These are phyloP conservation scores for Fabriciana adippe DNA, from an alignment of 2,888 invertebrate species.

Conservation along the genomic window DNA sequence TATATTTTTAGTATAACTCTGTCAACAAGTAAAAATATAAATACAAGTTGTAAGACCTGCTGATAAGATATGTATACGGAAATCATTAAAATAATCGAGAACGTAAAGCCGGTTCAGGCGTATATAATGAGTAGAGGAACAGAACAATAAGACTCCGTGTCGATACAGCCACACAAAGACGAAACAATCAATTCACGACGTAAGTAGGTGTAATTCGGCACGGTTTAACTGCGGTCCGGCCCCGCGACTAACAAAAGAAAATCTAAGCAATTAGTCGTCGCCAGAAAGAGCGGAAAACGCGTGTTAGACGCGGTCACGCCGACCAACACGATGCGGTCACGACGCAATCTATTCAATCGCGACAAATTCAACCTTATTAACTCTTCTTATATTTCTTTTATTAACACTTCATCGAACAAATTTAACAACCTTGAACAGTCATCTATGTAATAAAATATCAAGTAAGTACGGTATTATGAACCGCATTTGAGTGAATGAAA, in stretches of 20 bases:
- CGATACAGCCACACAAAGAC: conserved; percentile 77
- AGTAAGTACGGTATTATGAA: conserved; percentile 44
- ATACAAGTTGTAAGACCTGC: conserved; percentile 30
- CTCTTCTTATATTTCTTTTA: conserved; percentile 30
- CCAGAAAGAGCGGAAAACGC: conserved; percentile 82
- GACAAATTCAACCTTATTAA: conserved; percentile 40
- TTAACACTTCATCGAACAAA: conserved; percentile 25
- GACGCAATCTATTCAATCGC: conserved; percentile 45
- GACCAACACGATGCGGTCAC: conserved; percentile 61
- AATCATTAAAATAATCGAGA: conserved; percentile 72
- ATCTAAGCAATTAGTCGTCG: conserved; percentile 83
- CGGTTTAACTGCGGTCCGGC: conserved; percentile 73
- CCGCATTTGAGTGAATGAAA: conserved; percentile 29
- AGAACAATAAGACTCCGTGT: conserved; percentile 79
- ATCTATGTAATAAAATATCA: conserved; percentile 29
- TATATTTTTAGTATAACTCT: not conserved
- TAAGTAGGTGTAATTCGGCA: conserved; percentile 81
- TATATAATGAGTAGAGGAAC: conserved; percentile 71
- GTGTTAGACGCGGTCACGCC: conserved; percentile 79
- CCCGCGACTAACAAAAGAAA: conserved; percentile 82
- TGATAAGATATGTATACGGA: conserved; percentile 59
- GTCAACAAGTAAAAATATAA: conserved; percentile 9
- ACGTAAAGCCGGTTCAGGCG: conserved; percentile 75
- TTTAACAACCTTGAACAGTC: conserved; percentile 35
- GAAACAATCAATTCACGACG: conserved; percentile 81